Conservation (phyloP, 2,113 vertebrate genomes). For the Raja brachyura region DNA sequence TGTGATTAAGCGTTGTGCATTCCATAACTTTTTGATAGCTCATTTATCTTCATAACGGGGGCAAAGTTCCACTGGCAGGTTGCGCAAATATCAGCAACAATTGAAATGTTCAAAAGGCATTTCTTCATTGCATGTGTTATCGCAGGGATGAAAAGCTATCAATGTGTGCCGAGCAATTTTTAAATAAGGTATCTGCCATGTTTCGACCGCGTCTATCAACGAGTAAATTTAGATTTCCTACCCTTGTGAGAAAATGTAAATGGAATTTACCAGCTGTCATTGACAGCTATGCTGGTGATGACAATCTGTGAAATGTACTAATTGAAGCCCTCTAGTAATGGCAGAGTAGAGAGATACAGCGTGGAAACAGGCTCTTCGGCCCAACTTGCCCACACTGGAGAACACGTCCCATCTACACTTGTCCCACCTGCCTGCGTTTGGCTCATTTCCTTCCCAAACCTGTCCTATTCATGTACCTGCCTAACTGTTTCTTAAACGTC, state of each 20-base stretch:
- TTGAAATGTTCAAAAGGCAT: conserved; percentile 12
- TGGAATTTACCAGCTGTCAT: conserved; percentile 1
- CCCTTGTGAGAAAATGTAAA: background rate
- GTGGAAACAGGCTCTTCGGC: no score
- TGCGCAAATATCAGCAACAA: background rate
- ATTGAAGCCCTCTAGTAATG: background rate
- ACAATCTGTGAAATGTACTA: background rate
- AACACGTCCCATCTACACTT: no score
- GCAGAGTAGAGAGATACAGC: background rate
- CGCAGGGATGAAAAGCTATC: background rate
- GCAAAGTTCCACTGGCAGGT: background rate
- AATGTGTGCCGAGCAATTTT: background rate
- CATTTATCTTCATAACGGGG: background rate
- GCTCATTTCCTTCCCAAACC: no score
- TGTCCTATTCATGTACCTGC: no score
- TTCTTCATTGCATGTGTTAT: conserved; percentile 11
- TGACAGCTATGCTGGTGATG: background rate
- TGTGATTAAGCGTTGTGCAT: background rate
- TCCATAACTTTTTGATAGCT: conserved; percentile 23
- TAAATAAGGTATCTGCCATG: background rate
- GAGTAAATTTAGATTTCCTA: background rate
- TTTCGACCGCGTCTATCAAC: background rate
- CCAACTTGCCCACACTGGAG: no score
- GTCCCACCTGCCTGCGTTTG: no score
- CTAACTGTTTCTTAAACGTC: no score